Base-by-base conservation (phyloP, 2,888 invertebrate species). In the Empis livida region DNA sequence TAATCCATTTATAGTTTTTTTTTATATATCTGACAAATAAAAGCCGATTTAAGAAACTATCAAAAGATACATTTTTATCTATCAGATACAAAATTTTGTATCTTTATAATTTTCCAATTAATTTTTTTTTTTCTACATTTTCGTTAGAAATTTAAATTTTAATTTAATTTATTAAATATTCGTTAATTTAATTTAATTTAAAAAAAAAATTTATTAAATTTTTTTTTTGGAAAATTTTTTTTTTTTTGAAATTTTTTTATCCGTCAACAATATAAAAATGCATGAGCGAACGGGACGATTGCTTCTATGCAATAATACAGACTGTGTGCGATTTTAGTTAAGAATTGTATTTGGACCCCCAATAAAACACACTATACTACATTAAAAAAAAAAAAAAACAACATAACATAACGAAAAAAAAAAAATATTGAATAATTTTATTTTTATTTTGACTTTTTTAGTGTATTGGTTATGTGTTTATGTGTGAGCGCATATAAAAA, bases 271-370 rank as follows among this genome's bases (percentile, higher is more conserved):
- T 39, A 27, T 39, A 27, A 39, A 39, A 39, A 17, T 39, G 39
- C 39, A 39, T 39, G 17, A 39, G 39, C 39, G 39, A 39, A 41
- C 41, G 41, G 41, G 20, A 41, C 41, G 41, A 41, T 41, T 41
- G 14, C 41, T 41, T 20, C 41, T 41, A 23, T 41, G 41, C 41
- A 41, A 41, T 41, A 20, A 41, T 41, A 41, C 27, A 41, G 27
- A 41, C 23, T n/a, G n/a, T 41, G 15, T 20, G 41, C 13, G 35
- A 35, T n/a, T 35, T 35, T n/a, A 35, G 20, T 41, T 41, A 20
- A 20, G 41, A 41, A 41, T 41, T 10, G 27, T 41, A 14, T 41
- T 27, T 41, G 41, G 41, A 41, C 41, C 41, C 41, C n/a, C 23
- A 41, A 23, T 20, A 41, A n/a, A 41, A 27, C 23, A 27, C 23